Evolutionary conservation across 1,140 invertebrate genomes (phyloP).

Genomic region (Drosophila ficusphila): DNA sequence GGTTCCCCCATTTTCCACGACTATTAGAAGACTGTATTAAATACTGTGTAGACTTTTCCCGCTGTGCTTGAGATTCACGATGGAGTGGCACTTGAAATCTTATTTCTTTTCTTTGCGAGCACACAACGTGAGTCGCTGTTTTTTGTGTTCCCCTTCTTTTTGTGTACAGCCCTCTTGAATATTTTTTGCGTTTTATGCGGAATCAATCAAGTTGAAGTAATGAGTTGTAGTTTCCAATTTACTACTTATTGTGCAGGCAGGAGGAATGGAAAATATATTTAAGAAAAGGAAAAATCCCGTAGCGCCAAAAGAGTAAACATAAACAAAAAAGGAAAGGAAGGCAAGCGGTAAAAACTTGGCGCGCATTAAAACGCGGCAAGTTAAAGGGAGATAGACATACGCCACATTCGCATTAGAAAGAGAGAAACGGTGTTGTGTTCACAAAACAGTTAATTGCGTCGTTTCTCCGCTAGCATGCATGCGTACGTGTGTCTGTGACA

Average conservation of each 20-base stretch:
- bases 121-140: slow-evolving; percentile 44
- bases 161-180: slow-evolving; percentile 19
- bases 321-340: slow-evolving; percentile 37
- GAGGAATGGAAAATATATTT: neutral
- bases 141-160: slow-evolving; percentile 37
- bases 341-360: slow-evolving; percentile 29
- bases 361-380: slow-evolving; percentile 38
- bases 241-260: slow-evolving; percentile 17
- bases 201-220: slow-evolving; percentile 72
- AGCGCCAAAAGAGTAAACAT: slow-evolving; percentile 39
- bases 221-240: slow-evolving; percentile 60
- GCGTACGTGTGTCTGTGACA: slow-evolving; percentile 21
- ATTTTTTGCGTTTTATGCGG: slow-evolving; percentile 36
- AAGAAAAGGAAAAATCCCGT: neutral
- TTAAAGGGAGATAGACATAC: slow-evolving; percentile 34
- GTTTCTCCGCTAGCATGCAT: slow-evolving; percentile 29
- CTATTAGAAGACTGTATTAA: no score
- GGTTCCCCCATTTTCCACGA: no score
- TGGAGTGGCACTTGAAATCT: slow-evolving; percentile 48
- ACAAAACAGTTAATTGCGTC: slow-evolving; percentile 64
- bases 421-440: slow-evolving; percentile 13
- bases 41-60: neutral
- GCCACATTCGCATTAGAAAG: slow-evolving; percentile 36
- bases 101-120: slow-evolving; percentile 29
- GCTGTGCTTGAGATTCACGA: slow-evolving; percentile 32